Base-by-base conservation (phyloP, 2,113 vertebrate species). In the Oxygymnocypris stewartii region DNA sequence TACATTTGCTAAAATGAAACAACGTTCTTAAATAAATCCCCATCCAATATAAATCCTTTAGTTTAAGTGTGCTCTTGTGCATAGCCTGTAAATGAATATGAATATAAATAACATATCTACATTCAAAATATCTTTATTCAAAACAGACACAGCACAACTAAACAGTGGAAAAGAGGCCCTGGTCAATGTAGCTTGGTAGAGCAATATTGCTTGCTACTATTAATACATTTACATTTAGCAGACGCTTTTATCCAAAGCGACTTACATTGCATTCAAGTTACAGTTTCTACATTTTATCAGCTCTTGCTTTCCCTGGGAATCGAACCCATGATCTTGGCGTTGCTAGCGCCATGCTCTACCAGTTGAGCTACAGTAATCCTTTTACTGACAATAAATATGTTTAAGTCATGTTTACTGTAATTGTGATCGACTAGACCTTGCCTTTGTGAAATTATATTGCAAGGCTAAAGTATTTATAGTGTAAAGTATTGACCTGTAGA, bases 401-500 rank as follows among this genome's bases (percentile, higher is more conserved):
- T 79, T 40, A 40, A 14, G 20, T 77, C 37, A 69, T 77, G 49
- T 69, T 63, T 78, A 78, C 37, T 57, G 49, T 79, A 57, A 86
- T 79, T 51, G 40, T 84, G 80, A 84, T 74, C 74, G 63, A 79
- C 75, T 42, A n/a, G 14, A 31, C 31, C 13, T 51, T 13, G 20
- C 47, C n/a, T 69, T 61, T 49, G 25, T 28, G 13, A 79, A n/a
- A 23, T 82, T 31, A 82, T 69, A n/a, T 42, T 69, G 37, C 69
- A 28, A 86, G n/a, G 84, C 28, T 49, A 14, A 84, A 84, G 9
- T 80, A 85, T 87, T 85, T 85, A 78, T 67, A 81, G 79, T 82
- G 71, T 76, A 65, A 59, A 35, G 42, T 79, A 54, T 63, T 77
- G 1, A 87, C 76, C 40, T 85, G 79, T 75, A 87, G 73, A 88